Evolutionary conservation across 2,888 invertebrate genomes (phyloP).

Genomic region (Bugula neritina): DNA sequence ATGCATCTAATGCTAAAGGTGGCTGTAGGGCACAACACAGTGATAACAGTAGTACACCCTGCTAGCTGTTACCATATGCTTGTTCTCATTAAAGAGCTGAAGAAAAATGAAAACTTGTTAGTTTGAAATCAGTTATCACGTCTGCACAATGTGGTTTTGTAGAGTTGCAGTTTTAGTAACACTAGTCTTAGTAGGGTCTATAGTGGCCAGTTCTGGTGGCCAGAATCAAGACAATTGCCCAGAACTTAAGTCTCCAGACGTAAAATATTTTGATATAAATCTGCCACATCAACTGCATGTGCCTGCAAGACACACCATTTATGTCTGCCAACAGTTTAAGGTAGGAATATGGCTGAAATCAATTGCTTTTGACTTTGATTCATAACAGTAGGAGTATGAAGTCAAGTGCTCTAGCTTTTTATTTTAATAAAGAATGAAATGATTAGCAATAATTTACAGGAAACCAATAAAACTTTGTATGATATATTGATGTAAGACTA

Average conservation of each 20-base stretch:
- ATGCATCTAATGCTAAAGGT: no score
- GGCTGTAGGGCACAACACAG: no score
- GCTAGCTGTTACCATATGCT: not conserved
- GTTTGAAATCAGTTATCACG: not conserved
- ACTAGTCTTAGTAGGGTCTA: not conserved
- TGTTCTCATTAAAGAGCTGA: not conserved
- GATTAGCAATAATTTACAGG: no score
- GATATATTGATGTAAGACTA: no score
- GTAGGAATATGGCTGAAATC: no score
- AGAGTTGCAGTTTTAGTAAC: not conserved
- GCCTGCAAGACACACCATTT: not conserved
- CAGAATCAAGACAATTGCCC: not conserved
- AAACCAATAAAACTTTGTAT: no score
- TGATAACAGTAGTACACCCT: not conserved
- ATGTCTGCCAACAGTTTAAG: constrained; percentile 24
- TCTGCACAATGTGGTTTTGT: no score
- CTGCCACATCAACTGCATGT: not conserved
- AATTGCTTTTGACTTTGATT: no score
- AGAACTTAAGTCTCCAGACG: not conserved
- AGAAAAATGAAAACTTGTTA: not conserved
- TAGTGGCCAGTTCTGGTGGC: not conserved
- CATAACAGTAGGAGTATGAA: no score
- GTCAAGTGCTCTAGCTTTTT: no score
- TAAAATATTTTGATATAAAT: constrained; percentile 20
- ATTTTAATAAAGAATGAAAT: no score